phyloP scores from a whole-genome alignment of 2,888 invertebrate species.

The Agapostemon virescens region DNA sequence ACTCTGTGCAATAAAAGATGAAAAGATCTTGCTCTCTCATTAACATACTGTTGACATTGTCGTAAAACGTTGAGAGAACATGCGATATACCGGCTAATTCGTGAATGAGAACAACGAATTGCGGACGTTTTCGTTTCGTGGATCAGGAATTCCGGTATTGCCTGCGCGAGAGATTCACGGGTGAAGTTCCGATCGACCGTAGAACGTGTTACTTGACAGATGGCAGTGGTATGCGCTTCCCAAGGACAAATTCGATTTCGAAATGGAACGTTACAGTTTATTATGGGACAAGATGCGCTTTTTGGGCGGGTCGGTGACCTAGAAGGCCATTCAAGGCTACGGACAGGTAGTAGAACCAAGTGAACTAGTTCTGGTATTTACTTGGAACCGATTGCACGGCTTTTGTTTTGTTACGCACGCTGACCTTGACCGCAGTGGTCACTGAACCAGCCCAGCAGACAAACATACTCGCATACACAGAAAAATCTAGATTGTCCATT shows the following conservation, averaged over 20 bases:
- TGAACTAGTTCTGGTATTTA: background rate
- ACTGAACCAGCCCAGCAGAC: background rate
- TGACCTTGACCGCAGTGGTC: background rate
- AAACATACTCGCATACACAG: background rate
- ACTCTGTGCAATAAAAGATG: background rate
- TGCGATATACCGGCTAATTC: background rate
- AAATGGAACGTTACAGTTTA: constrained; percentile 5
- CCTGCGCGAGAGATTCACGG: background rate
- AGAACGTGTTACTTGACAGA: constrained; percentile 2
- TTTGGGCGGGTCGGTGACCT: constrained; percentile 8
- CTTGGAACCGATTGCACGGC: background rate
- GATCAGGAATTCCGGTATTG: background rate
- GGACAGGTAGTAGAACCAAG: background rate
- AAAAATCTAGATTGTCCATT: background rate
- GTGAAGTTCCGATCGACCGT: background rate
- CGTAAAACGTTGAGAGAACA: background rate
- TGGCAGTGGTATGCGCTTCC: background rate
- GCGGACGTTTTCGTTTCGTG: background rate
- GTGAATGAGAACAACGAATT: background rate
- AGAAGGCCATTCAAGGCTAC: constrained; percentile 21
- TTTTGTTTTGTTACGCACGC: background rate
- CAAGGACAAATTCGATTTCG: background rate
- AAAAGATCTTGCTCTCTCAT: constrained; percentile 25
- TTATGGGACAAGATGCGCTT: background rate
- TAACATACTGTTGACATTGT: constrained; percentile 2